phyloP scores from a whole-genome alignment of 2,113 vertebrate species.

The Pedetes capensis region DNA sequence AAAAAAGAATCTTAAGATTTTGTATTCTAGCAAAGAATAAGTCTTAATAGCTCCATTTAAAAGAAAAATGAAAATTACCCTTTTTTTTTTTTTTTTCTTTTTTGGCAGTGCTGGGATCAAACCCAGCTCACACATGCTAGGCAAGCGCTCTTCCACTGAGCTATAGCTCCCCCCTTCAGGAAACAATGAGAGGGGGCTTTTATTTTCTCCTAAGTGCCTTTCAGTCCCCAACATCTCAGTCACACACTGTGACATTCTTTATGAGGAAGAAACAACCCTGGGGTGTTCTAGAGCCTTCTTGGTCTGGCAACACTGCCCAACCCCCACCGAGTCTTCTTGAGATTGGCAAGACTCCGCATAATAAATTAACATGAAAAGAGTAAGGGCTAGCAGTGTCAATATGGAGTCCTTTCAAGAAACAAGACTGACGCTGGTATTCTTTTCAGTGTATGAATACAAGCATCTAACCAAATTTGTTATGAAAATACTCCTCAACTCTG shows the following conservation, averaged over 20 bases:
- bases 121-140: no score
- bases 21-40: background rate
- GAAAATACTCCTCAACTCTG: background rate
- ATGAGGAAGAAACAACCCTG: background rate
- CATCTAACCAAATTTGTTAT: background rate
- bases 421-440: background rate
- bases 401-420: background rate
- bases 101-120: no score
- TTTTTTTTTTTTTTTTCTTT: no score
- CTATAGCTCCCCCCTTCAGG: no score
- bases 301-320: no score
- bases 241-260: background rate
- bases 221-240: background rate
- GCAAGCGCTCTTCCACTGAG: no score
- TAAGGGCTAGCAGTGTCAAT: background rate
- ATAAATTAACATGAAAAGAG: background rate
- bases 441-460: background rate
- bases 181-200: background rate
- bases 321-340: background rate
- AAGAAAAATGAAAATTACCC: conserved; percentile 9
- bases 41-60: background rate
- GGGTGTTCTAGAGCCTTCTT: background rate
- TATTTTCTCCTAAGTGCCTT: background rate
- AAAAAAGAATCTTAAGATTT: background rate
- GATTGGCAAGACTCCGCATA: background rate